A percentile compares a stretch with the other conserved stretches of the same genome.
These are phyloP conservation scores for Salpingus planirostris DNA, from an alignment of 2,888 invertebrate species.

Conservation along the genomic window DNA sequence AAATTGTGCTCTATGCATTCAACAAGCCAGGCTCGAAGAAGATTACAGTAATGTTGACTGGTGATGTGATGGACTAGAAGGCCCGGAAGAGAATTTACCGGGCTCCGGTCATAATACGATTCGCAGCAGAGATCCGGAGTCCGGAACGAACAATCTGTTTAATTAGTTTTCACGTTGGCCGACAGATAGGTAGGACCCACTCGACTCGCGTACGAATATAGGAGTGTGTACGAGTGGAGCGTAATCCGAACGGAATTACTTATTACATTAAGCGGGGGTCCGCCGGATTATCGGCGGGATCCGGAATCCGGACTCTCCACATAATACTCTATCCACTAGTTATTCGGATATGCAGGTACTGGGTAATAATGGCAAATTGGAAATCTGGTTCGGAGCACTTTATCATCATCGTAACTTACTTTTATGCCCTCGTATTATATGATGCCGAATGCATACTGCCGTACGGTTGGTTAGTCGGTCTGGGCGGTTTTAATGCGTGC, in stretches of 20 bases:
- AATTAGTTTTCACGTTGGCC: constrained; percentile 18
- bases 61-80: too few species aligned
- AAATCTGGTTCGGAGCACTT: constrained; percentile 13
- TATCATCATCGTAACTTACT: constrained; percentile 13
- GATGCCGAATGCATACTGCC: constrained; percentile 8
- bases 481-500: too few species aligned
- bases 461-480: too few species aligned
- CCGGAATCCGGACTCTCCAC: too few species aligned
- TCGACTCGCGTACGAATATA: too few species aligned
- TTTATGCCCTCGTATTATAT: constrained; percentile 10
- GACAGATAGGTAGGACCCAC: constrained; percentile 2
- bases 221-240: constrained; percentile 4
- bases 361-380: constrained; percentile 11
- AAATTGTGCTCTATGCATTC: too few species aligned
- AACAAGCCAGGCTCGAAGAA: too few species aligned
- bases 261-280: constrained; percentile 16
- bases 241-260: constrained; percentile 16
- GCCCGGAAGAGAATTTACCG: too few species aligned
- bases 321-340: neutral
- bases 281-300: too few species aligned
- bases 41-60: too few species aligned
- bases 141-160: constrained; percentile 17
- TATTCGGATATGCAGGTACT: neutral
- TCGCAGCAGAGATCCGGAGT: too few species aligned
- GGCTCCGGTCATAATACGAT: too few species aligned